Evolutionary conservation across 2,797 vertebrate genomes (phyloP).

Genomic region (Etheostoma perlongum): DNA sequence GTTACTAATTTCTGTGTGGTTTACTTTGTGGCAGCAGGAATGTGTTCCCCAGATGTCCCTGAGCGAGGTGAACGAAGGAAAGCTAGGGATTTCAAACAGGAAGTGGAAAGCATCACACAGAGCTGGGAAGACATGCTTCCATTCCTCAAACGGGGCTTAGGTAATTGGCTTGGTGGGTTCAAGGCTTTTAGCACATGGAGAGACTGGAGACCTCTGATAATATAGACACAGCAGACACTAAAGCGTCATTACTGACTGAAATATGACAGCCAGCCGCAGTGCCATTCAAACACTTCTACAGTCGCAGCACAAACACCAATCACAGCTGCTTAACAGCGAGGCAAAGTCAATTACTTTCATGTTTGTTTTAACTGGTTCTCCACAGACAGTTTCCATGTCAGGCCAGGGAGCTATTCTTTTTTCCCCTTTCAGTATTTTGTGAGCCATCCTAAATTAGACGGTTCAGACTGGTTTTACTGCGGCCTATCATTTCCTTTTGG

Average conservation of each 20-base stretch:
- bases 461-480: constrained; percentile 79
- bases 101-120: constrained; percentile 62
- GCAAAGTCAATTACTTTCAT: constrained; percentile 67
- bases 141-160: constrained; percentile 36
- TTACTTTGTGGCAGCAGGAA: constrained; percentile 62
- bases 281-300: constrained; percentile 53
- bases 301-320: constrained; percentile 56
- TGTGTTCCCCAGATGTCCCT: constrained; percentile 75
- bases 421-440: constrained; percentile 64
- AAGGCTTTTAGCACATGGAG: constrained; percentile 47
- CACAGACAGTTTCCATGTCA: constrained; percentile 71
- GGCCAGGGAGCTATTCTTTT: constrained; percentile 62
- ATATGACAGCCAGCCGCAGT: constrained; percentile 33
- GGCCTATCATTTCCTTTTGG: constrained; percentile 80
- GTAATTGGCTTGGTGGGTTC: constrained; percentile 55
- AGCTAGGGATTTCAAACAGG: constrained; percentile 64
- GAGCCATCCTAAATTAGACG: constrained; percentile 77
- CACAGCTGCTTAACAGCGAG: constrained; percentile 47
- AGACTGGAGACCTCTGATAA: constrained; percentile 45
- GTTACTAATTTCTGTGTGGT: constrained; percentile 58
- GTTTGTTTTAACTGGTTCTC: constrained; percentile 77
- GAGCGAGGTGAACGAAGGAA: constrained; percentile 36
- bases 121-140: constrained; percentile 47
- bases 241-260: constrained; percentile 31
- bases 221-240: constrained; percentile 39